phyloP scores from a whole-genome alignment of 2,797 vertebrate genomes.

The Dermochelys coriacea region DNA sequence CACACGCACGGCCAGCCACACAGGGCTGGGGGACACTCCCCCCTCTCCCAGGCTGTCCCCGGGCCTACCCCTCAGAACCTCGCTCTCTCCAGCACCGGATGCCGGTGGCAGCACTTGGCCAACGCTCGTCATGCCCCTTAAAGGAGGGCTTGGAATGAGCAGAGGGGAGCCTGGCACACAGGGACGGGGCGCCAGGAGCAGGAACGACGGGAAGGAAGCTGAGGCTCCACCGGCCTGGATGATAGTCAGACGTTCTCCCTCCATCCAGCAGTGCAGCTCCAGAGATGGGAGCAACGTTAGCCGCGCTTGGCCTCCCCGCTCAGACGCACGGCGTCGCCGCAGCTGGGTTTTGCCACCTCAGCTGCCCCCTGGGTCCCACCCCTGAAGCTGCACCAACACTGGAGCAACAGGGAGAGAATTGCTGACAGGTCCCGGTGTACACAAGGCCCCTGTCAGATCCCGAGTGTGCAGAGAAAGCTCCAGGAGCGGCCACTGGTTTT shows the following conservation, averaged over 20 bases:
- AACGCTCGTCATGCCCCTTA: background rate
- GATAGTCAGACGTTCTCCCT: background rate
- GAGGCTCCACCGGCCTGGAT: background rate
- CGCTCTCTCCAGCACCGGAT: too few relatives aligned
- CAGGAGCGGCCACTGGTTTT: background rate
- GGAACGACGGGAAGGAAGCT: background rate
- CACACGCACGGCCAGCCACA: too few relatives aligned
- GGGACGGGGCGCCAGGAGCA: background rate
- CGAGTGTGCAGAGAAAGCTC: background rate
- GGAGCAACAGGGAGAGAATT: background rate
- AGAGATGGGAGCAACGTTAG: too few relatives aligned
- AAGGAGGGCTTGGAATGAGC: background rate
- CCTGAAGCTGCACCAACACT: background rate
- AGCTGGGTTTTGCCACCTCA: background rate
- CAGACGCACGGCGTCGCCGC: background rate
- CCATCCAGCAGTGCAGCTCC: background rate
- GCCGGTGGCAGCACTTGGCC: background rate
- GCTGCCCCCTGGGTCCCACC: background rate
- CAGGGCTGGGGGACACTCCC: background rate
- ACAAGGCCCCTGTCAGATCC: background rate
- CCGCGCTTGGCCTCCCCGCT: too few relatives aligned
- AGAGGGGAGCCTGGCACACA: background rate
- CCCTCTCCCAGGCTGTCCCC: too few relatives aligned
- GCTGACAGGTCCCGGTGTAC: background rate
- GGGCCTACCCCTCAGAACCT: too few relatives aligned